These are phyloP conservation scores for Chlorodrepanis virens DNA, from an alignment of 2,113 vertebrate genomes.

Conservation along the genomic window DNA sequence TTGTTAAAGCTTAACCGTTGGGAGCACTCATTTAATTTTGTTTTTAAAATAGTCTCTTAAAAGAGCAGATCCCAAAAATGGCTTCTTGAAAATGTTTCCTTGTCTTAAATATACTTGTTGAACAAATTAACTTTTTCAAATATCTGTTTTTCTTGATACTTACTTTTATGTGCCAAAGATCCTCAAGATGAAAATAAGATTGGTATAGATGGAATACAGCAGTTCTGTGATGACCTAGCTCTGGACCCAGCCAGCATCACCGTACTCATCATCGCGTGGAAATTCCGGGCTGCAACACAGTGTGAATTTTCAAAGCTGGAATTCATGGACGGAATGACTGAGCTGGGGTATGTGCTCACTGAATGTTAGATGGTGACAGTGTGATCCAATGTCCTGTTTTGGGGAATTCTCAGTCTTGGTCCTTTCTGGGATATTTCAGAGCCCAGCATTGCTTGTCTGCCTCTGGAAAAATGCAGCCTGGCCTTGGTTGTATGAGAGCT, in stretches of 20 bases:
- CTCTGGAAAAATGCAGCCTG: neutral
- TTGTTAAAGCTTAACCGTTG: neutral
- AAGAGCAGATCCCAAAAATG: neutral
- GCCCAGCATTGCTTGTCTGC: neutral
- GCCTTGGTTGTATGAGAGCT: neutral
- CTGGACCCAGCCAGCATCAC: slow-evolving; percentile 85
- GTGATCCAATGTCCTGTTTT: neutral
- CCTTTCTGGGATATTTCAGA: neutral
- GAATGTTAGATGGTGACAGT: neutral
- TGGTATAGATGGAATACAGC: slow-evolving; percentile 86
- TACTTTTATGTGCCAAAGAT: slow-evolving; percentile 71
- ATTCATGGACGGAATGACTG: slow-evolving; percentile 85
- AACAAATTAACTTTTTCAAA: neutral
- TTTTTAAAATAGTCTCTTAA: neutral
- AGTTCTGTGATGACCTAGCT: slow-evolving; percentile 85
- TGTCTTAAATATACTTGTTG: neutral
- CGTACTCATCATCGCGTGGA: slow-evolving; percentile 85
- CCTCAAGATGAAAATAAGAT: slow-evolving; percentile 89
- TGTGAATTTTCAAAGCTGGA: slow-evolving; percentile 86
- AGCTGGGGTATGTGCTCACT: slow-evolving; percentile 78
- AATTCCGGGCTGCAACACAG: slow-evolving; percentile 85
- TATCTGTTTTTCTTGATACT: neutral
- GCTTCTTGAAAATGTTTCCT: neutral
- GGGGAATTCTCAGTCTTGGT: neutral
- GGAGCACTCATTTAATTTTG: neutral